Percentiles rank a stretch among this genome's conserved stretches.
Conservation (phyloP, 2,888 invertebrate genomes). For the Dryobota labecula region DNA sequence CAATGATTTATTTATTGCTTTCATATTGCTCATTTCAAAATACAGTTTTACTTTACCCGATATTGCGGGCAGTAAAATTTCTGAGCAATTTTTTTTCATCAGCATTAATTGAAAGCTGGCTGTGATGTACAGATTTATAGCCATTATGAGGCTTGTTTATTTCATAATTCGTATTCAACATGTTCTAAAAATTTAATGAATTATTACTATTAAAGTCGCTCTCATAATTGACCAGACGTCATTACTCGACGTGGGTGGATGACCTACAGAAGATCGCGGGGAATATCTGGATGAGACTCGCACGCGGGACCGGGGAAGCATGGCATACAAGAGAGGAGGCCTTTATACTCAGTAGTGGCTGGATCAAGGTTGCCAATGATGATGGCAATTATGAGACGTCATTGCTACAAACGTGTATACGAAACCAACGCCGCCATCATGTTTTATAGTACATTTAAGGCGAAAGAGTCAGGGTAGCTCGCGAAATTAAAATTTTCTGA, state of each 20-base stretch:
- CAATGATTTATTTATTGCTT: constrained; percentile 45
- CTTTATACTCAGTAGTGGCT: background rate
- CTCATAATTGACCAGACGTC: background rate
- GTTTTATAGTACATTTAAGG: background rate
- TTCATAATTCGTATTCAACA: background rate
- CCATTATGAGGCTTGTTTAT: background rate
- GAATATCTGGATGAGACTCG: background rate
- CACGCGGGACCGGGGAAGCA: background rate
- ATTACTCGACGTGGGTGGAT: background rate
- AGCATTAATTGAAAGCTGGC: constrained; percentile 44
- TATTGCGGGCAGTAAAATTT: constrained; percentile 11
- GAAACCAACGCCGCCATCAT: background rate
- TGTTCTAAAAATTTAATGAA: background rate
- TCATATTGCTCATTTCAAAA: constrained; percentile 36
- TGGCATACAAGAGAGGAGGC: background rate
- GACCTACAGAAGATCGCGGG: background rate
- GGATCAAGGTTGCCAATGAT: background rate
- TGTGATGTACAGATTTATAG: constrained; percentile 20
- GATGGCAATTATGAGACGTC: background rate
- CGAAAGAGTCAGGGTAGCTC: too few species aligned
- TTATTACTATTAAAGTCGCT: background rate
- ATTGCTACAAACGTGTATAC: background rate
- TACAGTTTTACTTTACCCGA: constrained; percentile 33
- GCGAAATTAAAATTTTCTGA: too few species aligned
- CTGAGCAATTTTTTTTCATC: constrained; percentile 38